phyloP scores from a whole-genome alignment of 1,140 invertebrate species.

The Ceratoteleas bidentatus region DNA sequence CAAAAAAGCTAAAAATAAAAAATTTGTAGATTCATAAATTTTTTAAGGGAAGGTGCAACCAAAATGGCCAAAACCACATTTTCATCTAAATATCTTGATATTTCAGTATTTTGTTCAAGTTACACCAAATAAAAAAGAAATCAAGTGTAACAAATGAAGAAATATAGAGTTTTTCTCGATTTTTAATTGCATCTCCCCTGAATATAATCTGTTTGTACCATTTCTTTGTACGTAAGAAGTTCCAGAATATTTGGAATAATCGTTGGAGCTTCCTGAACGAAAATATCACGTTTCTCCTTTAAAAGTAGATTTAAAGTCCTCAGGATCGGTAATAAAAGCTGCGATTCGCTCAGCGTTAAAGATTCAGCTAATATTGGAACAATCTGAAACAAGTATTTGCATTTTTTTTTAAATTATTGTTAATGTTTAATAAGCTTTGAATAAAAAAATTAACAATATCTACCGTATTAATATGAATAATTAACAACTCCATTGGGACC shows the following conservation, averaged over 20 bases:
- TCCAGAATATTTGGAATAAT: conserved; percentile 85
- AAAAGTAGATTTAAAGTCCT: conserved; percentile 83
- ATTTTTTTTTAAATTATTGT: no score
- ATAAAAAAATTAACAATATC: conserved; percentile 1
- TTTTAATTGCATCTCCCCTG: no score
- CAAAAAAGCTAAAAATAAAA: no score
- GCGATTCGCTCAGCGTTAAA: conserved; percentile 82
- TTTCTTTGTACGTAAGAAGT: conserved; percentile 82
- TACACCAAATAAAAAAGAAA: no score
- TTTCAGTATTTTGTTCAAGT: no score
- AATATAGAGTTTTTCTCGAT: no score
- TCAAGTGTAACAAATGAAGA: no score
- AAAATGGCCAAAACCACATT: no score
- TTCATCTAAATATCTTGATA: no score
- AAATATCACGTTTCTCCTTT: conserved; percentile 80
- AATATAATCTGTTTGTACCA: conserved; percentile 85
- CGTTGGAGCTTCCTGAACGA: conserved; percentile 84
- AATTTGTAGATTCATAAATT: no score
- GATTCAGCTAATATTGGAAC: conserved; percentile 86
- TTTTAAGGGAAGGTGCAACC: no score
- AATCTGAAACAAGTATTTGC: conserved; percentile 81
- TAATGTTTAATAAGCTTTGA: no score
- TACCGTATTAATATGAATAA: conserved; percentile 84
- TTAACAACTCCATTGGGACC: conserved; percentile 83
- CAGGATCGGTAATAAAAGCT: conserved; percentile 83